Percentiles rank a stretch among this genome's conserved stretches.
Conservation (phyloP, 2,888 invertebrate species). For the Ochropleura plecta region DNA sequence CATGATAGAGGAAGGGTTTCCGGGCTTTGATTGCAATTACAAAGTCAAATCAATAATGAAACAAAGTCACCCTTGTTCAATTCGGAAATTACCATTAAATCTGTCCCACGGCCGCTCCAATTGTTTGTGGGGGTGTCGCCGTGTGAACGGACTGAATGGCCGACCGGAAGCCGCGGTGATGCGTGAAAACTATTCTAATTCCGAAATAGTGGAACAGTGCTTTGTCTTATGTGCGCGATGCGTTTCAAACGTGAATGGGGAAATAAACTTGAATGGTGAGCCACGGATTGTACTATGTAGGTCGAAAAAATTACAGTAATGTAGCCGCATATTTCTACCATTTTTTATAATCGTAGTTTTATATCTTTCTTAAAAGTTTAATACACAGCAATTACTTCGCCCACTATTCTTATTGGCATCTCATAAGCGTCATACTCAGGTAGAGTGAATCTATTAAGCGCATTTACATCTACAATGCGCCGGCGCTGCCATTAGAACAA, state of each 20-base stretch:
- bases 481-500: conserved; percentile 51
- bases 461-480: conserved; percentile 28
- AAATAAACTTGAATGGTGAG: conserved; percentile 22
- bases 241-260: conserved; percentile 40
- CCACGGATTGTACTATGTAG: conserved; percentile 4
- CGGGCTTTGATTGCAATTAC: conserved; percentile 73
- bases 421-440: conserved; percentile 14
- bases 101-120: conserved; percentile 84
- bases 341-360: conserved; percentile 7
- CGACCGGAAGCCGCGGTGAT: conserved; percentile 79
- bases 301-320: neutral
- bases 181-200: conserved; percentile 87
- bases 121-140: conserved; percentile 76
- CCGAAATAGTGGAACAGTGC: conserved; percentile 64
- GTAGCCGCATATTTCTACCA: neutral
- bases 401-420: conserved; percentile 30
- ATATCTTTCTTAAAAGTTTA: conserved; percentile 17
- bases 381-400: conserved; percentile 32
- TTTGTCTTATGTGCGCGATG: conserved; percentile 54
- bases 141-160: conserved; percentile 69
- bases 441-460: conserved; percentile 32
- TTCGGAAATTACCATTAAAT: conserved; percentile 87
- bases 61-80: conserved; percentile 75
- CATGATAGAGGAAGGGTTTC: conserved; percentile 69
- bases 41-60: conserved; percentile 80